Base-by-base conservation (phyloP, 1,140 invertebrate species). In the Pseudomyrmex flavicornis region DNA sequence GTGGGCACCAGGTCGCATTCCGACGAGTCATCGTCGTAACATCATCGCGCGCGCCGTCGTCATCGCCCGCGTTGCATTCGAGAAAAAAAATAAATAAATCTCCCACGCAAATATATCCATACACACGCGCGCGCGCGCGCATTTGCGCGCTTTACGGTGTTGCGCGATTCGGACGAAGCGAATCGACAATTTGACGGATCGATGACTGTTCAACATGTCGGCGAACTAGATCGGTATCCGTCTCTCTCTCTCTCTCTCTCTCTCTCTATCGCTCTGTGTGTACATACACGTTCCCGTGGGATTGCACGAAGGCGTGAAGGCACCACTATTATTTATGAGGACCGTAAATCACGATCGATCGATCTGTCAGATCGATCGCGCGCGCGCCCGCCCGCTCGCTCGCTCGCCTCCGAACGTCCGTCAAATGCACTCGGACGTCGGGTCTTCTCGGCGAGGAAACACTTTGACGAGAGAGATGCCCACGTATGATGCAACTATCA, bases 361-460 rank as follows among this genome's bases (percentile, higher is more conserved):
- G 83, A 82, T 82, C 76, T 72, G 76, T 48, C 76, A 59, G 76
- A 48, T 80, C 76, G 66, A 80, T 80, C 54, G 54, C 54, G 35
- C 17, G 63, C 10, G 26, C 5, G 48, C 61, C 3, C n/a, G 46
- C 26, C 3, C 48, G 61, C 12, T 8, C 52, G 26, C 35, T 13
- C 44, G 62, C 8, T 9, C 61, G 46, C 46, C 48, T 3, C 1
- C 20, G 44, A 35, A 56, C 17, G 17, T 35, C 20, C 58, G 72
- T 62, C 72, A 75, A 79, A 74, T 76, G 85, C 54, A 22, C 63
- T 48, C 13, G 48, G 20, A 74, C 85, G 65, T 75, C 84, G 85
- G 77, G 13, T 7, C 86, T 76, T 82, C 65, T 61, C 84, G 50
- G 44, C 79, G 85, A 86, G 85, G 85, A 87, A 85, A 86, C 77